Conservation (phyloP, 2,113 vertebrate genomes). For the Syrrhaptes paradoxus region DNA sequence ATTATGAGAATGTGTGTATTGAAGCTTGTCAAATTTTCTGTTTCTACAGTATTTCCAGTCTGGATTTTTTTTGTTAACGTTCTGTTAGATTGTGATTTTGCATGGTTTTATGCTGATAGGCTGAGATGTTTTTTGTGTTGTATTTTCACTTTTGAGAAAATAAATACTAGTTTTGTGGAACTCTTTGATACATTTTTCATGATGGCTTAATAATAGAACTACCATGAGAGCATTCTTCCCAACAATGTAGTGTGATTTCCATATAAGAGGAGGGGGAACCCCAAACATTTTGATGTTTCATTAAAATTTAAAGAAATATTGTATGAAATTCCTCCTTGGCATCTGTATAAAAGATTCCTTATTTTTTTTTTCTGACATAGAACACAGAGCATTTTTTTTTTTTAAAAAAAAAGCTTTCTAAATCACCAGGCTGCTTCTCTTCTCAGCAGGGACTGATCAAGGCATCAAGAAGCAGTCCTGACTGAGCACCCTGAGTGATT, state of each 20-base stretch:
- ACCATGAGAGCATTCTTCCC: not conserved
- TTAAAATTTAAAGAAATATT: conserved; percentile 57
- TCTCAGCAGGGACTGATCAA: not conserved
- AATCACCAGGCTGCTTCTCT: not conserved
- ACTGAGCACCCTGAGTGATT: not conserved
- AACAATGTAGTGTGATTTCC: not conserved
- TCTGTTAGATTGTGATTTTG: not conserved
- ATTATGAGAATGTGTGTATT: not conserved
- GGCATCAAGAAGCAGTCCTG: not conserved
- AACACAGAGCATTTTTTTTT: not conserved
- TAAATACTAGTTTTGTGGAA: conserved; percentile 58
- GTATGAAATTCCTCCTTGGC: not conserved
- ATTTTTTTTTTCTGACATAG: not conserved
- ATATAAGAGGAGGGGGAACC: not conserved
- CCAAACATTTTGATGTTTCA: conserved; percentile 43
- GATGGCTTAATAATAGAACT: conserved; percentile 40
- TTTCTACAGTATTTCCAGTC: not conserved
- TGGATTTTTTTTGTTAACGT: not conserved
- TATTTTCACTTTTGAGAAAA: conserved; percentile 41
- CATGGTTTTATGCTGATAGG: not conserved
- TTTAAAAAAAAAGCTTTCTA: not conserved
- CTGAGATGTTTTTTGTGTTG: not conserved
- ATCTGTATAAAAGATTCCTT: not conserved
- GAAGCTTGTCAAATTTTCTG: not conserved
- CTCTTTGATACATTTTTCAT: conserved; percentile 67